Conservation (phyloP, 2,797 vertebrate species). For the Coracias cyanogaster region DNA sequence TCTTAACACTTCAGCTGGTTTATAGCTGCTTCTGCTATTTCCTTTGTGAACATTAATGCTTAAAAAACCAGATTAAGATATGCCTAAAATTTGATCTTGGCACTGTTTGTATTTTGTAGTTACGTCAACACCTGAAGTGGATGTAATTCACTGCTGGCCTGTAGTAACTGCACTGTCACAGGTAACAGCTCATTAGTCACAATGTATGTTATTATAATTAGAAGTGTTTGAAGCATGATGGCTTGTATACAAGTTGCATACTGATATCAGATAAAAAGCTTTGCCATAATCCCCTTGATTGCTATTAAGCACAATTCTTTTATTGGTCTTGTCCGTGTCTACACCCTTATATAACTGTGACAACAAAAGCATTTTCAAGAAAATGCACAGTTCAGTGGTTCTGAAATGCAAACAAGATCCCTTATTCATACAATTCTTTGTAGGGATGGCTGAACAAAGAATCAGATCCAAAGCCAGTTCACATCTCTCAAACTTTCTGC, state of each 20-base stretch:
- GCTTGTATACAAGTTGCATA: background rate
- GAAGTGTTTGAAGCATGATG: background rate
- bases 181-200: background rate
- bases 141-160: background rate
- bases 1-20: background rate
- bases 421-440: background rate
- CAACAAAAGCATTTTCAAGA: background rate
- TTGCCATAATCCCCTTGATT: rapidly evolving
- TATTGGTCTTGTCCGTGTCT: background rate
- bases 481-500: background rate
- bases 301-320: background rate
- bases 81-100: background rate
- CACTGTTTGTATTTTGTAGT: background rate
- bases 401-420: background rate
- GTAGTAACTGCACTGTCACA: background rate
- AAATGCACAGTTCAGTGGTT: background rate
- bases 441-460: background rate
- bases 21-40: background rate
- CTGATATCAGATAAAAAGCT: background rate
- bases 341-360: background rate
- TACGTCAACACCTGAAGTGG: background rate
- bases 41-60: background rate
- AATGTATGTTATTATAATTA: background rate
- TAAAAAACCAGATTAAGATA: background rate
- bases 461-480: background rate